phyloP scores from a whole-genome alignment of 2,113 vertebrate genomes.

The Chrysochloris asiatica region DNA sequence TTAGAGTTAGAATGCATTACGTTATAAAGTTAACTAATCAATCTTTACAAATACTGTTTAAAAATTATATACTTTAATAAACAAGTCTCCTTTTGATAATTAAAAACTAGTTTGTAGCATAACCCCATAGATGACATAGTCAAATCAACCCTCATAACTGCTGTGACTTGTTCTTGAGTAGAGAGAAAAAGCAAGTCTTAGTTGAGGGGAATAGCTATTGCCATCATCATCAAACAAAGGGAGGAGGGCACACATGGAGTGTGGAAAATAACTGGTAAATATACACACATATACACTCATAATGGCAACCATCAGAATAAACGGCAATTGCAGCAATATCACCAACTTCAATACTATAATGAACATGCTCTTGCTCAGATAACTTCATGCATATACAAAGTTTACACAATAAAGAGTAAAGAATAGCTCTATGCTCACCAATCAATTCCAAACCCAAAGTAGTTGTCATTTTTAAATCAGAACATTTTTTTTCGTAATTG shows the following conservation, averaged over 20 bases:
- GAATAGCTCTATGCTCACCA: background rate
- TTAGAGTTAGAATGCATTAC: background rate
- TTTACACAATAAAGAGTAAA: background rate
- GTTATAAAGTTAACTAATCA: background rate
- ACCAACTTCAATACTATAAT: background rate
- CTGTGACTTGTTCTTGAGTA: background rate
- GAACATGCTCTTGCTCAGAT: background rate
- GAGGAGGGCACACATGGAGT: background rate
- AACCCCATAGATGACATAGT: background rate
- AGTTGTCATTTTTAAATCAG: background rate
- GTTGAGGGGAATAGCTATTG: background rate
- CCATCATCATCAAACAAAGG: background rate
- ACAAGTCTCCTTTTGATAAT: background rate
- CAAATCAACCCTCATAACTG: constrained; percentile 25
- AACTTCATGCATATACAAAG: background rate
- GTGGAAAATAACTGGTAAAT: background rate
- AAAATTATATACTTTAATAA: background rate
- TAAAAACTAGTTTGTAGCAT: background rate
- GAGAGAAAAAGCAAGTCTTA: background rate
- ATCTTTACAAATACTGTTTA: background rate
- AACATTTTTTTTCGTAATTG: background rate
- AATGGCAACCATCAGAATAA: background rate
- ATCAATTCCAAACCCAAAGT: background rate
- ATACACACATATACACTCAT: background rate
- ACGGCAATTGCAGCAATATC: background rate